Evolutionary conservation across 2,797 vertebrate species (phyloP).

Genomic region (Neosilurus mollespiculum): DNA sequence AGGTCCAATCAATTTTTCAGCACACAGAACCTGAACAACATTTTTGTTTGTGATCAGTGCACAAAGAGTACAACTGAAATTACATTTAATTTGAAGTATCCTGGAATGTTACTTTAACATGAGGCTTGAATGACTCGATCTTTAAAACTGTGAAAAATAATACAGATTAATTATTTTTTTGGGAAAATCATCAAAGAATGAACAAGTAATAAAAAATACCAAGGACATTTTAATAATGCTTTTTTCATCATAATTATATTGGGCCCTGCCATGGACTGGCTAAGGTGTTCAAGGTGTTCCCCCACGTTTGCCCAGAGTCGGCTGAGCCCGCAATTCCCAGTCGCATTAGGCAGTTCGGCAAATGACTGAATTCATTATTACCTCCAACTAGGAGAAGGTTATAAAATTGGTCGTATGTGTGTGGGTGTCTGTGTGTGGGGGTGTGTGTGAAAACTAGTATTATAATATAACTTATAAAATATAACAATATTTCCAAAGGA

Average conservation of each 20-base stretch:
- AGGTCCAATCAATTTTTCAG: not conserved
- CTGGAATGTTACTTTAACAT: not conserved
- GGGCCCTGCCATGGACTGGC: too few relatives aligned
- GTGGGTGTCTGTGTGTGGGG: too few relatives aligned
- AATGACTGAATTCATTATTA: too few relatives aligned
- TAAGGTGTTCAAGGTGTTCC: too few relatives aligned
- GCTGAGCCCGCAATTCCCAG: too few relatives aligned
- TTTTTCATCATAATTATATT: not conserved
- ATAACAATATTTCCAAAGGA: too few relatives aligned
- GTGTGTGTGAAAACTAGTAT: too few relatives aligned
- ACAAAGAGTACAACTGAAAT: not conserved
- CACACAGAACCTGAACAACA: not conserved
- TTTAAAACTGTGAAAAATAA: not conserved
- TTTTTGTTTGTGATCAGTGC: not conserved
- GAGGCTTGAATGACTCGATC: not conserved
- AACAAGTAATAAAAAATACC: not conserved
- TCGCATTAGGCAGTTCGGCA: too few relatives aligned
- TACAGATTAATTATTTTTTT: not conserved
- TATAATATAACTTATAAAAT: too few relatives aligned
- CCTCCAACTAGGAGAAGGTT: too few relatives aligned
- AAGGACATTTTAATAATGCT: not conserved
- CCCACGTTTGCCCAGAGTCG: too few relatives aligned
- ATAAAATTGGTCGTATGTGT: too few relatives aligned
- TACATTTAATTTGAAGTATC: not conserved
- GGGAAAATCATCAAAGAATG: not conserved